phyloP scores from a whole-genome alignment of 2,113 vertebrate species.

The Colistium nudipinnis region DNA sequence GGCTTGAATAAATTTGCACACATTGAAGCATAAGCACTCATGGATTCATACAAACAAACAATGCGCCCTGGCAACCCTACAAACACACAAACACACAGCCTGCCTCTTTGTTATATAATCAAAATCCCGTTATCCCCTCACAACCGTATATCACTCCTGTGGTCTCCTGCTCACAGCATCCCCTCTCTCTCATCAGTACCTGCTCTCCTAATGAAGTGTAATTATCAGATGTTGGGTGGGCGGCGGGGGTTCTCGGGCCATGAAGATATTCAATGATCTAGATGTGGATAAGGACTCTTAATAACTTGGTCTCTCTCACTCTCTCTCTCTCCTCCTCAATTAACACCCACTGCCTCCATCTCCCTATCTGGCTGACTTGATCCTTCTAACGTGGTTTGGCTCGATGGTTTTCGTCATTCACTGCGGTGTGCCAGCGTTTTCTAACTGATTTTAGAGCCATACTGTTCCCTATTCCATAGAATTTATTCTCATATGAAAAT shows the following conservation, averaged over 20 bases:
- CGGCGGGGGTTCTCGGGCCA: conserved; percentile 53
- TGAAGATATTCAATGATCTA: conserved; percentile 60
- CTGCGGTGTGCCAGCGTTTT: neutral
- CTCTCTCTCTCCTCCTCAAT: conserved; percentile 40
- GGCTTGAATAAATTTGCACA: conserved; percentile 64
- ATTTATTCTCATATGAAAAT: conserved; percentile 12
- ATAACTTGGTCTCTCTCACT: conserved; percentile 55
- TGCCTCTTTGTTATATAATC: conserved; percentile 23
- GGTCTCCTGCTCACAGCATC: neutral
- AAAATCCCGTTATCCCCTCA: conserved; percentile 50
- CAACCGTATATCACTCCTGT: conserved; percentile 6
- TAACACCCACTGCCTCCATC: conserved; percentile 47
- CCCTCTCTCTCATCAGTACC: conserved; percentile 63
- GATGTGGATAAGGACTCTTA: conserved; percentile 61
- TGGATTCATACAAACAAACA: neutral
- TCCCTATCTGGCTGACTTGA: neutral
- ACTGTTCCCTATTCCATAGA: neutral
- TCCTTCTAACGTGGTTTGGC: neutral
- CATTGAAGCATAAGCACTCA: conserved; percentile 44
- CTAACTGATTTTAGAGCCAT: conserved; percentile 1
- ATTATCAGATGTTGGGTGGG: conserved; percentile 75
- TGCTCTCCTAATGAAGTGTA: conserved; percentile 73
- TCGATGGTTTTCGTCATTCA: conserved; percentile 3
- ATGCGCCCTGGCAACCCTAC: neutral
- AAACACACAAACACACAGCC: conserved; percentile 7